Evolutionary conservation across 2,113 vertebrate genomes (phyloP), one percentile per base, ranked within the genome.

Genomic region (Notechis scutatus): DNA sequence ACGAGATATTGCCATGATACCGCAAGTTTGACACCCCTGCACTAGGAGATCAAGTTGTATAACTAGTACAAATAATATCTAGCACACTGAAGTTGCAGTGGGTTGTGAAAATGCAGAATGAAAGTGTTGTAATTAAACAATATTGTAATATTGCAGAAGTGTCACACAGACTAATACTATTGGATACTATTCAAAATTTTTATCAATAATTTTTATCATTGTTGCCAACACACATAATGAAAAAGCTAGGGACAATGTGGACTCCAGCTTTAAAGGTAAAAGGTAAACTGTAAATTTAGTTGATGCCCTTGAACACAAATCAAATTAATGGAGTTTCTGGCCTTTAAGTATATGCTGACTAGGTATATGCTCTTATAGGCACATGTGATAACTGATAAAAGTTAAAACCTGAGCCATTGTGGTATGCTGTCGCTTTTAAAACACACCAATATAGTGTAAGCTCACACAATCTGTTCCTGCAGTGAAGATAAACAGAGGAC

Each of bases 401-500:
- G 59, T 81, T 39, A 92, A 88, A 74, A 24, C 14, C 47, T 45
- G 5, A 42, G 24, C 15, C 52, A 45, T 47, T 56, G 74, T 6
- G 42, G 15, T 56, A 24, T 85, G 42, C 74, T 64, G 34, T n/a
- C 42, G 39, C 85, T 91, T 7, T 69, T 23, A 59, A 69, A 81
- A 85, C 88, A 86, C n/a, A 88, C 91, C 21, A 87, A 59, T 45
- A 87, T 29, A 87, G n/a, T 91, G 91, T 94, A 92, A 93, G 88
- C 91, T 92, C 42, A 91, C 45, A 57, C 12, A 21, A 0, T 87
- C 42, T 89, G 47, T 92, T 95, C 88, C 12, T 87, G 47, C 93
- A 86, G 93, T 93, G 26, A 1, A 7, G 95, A 89, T 91, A 94
- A 94, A 94, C 14, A 91, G 90, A 95, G 12, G 59, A 92, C 50